Percentiles rank a stretch among this genome's conserved stretches.
Conservation (phyloP, 2,797 vertebrate genomes). For the Menidia menidia region DNA sequence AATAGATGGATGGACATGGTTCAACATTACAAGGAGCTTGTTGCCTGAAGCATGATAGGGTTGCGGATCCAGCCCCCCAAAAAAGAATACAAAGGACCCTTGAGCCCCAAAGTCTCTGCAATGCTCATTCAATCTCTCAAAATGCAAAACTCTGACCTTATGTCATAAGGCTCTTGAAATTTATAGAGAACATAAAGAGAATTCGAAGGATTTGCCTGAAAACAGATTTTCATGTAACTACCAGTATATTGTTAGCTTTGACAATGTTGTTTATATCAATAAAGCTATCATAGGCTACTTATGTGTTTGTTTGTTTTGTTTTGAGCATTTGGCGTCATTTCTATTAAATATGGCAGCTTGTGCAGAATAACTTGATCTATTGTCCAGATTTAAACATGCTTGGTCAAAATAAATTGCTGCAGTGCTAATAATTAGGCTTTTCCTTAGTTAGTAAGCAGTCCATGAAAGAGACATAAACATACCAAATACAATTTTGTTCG, state of each 20-base stretch:
- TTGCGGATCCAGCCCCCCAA: not conserved
- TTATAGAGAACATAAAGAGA: not conserved
- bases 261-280: not conserved
- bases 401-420: not conserved
- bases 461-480: not conserved
- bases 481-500: not conserved
- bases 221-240: not conserved
- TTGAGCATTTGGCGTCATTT: not conserved
- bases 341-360: not conserved
- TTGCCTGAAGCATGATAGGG: not conserved
- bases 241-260: not conserved
- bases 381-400: not conserved
- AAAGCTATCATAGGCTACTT: not conserved
- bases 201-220: not conserved
- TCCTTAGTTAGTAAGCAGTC: not conserved
- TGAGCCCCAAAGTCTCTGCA: not conserved
- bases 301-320: not conserved
- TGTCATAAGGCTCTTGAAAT: not conserved
- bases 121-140: not conserved
- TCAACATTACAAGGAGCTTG: not conserved
- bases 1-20: not conserved
- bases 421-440: slow-evolving; percentile 1
- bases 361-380: not conserved
- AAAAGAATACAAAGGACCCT: not conserved
- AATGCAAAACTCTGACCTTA: not conserved